These are phyloP conservation scores for Oncopodura yosiiana DNA, from an alignment of 1,140 invertebrate species.

Conservation along the genomic window DNA sequence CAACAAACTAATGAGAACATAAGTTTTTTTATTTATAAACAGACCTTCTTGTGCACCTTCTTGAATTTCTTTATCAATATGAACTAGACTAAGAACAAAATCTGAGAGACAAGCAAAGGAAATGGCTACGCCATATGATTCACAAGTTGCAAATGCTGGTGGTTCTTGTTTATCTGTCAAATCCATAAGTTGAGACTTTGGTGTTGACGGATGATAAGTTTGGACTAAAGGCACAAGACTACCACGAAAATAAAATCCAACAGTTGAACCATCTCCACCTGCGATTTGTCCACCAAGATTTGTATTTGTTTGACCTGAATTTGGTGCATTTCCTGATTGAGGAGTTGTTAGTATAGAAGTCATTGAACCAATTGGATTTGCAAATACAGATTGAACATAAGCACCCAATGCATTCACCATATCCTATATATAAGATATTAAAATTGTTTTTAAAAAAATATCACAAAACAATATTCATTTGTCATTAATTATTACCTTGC, in stretches of 20 bases:
- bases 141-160: conserved; percentile 31
- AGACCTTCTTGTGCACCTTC: conserved; percentile 24
- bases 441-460: neutral
- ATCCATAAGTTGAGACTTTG: conserved; percentile 63
- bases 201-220: conserved; percentile 69
- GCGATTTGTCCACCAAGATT: neutral
- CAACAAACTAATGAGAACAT: neutral
- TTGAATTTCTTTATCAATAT: conserved; percentile 27
- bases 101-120: conserved; percentile 35
- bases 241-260: conserved; percentile 84
- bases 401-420: conserved; percentile 90
- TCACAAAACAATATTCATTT: neutral
- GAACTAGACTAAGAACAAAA: conserved; percentile 32
- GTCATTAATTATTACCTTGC: conserved; percentile 31
- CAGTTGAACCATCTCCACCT: conserved; percentile 65
- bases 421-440: conserved; percentile 57
- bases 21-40: neutral
- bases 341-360: conserved; percentile 12
- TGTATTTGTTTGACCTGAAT: conserved; percentile 27
- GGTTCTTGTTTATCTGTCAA: conserved; percentile 34
- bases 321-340: conserved; percentile 14
- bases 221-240: conserved; percentile 81
- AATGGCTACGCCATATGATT: conserved; percentile 33
- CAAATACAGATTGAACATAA: conserved; percentile 89
- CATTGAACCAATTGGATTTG: conserved; percentile 46